These are phyloP conservation scores for Macrotus californicus DNA, from an alignment of 2,113 vertebrate species.

Conservation along the genomic window DNA sequence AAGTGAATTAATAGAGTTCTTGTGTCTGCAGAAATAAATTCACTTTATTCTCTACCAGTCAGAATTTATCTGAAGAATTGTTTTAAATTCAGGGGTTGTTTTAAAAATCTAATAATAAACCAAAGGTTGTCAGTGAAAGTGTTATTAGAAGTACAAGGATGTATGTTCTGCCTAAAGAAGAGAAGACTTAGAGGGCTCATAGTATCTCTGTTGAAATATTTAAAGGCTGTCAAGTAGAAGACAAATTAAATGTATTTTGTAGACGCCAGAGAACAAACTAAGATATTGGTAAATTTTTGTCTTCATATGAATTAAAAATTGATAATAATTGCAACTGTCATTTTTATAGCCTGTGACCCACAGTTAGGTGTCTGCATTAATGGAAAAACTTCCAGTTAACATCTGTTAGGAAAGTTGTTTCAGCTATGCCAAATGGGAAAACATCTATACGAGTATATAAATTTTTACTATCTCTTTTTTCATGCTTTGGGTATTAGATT, in stretches of 20 bases:
- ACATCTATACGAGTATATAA: not conserved
- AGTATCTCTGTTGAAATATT: slow-evolving; percentile 20
- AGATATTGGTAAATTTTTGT: not conserved
- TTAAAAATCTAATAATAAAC: not conserved
- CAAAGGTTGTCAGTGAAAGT: not conserved
- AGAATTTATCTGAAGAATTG: not conserved
- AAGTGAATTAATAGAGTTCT: not conserved
- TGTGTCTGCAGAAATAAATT: not conserved
- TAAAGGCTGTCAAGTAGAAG: not conserved
- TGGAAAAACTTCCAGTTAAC: not conserved
- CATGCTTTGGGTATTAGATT: not conserved
- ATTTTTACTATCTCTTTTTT: not conserved
- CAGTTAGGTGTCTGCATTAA: not conserved
- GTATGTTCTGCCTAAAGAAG: not conserved
- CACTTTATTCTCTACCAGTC: not conserved
- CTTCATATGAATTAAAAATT: slow-evolving; percentile 32
- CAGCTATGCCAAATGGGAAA: not conserved
- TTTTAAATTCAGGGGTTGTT: not conserved
- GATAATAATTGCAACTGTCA: not conserved
- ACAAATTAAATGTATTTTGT: slow-evolving; percentile 24
- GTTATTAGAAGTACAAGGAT: not conserved
- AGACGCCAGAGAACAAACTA: not conserved
- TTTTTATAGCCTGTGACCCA: not conserved
- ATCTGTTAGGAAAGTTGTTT: not conserved
- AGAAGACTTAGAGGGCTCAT: not conserved